Conservation (phyloP, 2,797 vertebrate species). For the Setipinna tenuifilis region DNA sequence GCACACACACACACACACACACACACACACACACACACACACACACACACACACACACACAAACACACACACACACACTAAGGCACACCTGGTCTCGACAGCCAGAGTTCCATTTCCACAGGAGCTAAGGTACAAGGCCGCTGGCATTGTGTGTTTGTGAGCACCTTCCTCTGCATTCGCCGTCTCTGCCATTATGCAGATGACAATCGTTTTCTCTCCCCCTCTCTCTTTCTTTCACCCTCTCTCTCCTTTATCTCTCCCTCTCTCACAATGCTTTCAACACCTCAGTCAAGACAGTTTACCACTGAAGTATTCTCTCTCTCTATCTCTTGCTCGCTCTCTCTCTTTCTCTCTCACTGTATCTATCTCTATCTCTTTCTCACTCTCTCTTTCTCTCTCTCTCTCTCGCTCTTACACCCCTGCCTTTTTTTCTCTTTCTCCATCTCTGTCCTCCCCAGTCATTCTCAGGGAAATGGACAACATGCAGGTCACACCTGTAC, state of each 20-base stretch:
- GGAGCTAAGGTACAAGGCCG: slow-evolving; percentile 54
- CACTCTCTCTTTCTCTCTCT: neutral
- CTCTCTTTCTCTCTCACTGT: slow-evolving; percentile 22
- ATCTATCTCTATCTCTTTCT: slow-evolving; percentile 5
- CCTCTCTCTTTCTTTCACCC: neutral
- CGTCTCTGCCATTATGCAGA: slow-evolving; percentile 43
- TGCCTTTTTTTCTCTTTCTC: neutral
- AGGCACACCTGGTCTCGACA: slow-evolving; percentile 31
- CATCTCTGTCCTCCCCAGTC: slow-evolving; percentile 13
- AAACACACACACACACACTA: slow-evolving; percentile 19
- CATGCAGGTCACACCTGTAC: slow-evolving; percentile 40
- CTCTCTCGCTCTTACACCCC: slow-evolving; percentile 8
- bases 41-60: slow-evolving; percentile 21
- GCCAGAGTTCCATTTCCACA: neutral
- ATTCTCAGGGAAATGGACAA: slow-evolving; percentile 40
- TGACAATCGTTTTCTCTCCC: slow-evolving; percentile 29
- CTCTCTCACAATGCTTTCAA: slow-evolving; percentile 30
- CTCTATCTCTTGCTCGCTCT: slow-evolving; percentile 6
- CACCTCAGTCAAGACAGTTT: slow-evolving; percentile 37
- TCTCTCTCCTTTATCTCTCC: slow-evolving; percentile 16
- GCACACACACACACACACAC: slow-evolving; percentile 9
- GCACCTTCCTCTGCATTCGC: slow-evolving; percentile 44
- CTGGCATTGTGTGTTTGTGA: slow-evolving; percentile 48
- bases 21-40: neutral
- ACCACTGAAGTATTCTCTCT: slow-evolving; percentile 24